Percentiles rank a stretch among this genome's conserved stretches.
These are phyloP conservation scores for Colletes collaris DNA, from an alignment of 2,888 invertebrate genomes.

Conservation along the genomic window DNA sequence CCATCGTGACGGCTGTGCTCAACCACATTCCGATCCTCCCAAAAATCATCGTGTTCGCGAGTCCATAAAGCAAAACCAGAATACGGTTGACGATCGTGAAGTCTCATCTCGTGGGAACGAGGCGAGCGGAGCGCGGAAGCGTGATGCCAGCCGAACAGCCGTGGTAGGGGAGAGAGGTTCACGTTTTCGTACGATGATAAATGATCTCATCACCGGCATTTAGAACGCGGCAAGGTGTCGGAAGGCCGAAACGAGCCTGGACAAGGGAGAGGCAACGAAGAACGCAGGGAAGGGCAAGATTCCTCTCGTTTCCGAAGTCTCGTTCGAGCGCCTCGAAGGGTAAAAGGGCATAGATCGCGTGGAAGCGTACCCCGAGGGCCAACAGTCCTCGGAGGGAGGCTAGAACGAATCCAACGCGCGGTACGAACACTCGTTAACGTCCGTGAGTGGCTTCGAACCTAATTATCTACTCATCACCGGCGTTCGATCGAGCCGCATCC, in stretches of 20 bases:
- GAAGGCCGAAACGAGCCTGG: conserved; percentile 33
- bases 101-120: conserved; percentile 60
- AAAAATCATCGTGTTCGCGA: no score
- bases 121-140: conserved; percentile 58
- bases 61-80: conserved; percentile 53
- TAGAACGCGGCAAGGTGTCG: conserved; percentile 60
- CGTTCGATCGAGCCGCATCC: background rate
- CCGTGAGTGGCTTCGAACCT: conserved; percentile 66
- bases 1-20: no score
- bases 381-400: conserved; percentile 9
- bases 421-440: conserved; percentile 66
- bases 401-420: conserved; percentile 40
- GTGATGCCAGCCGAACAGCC: conserved; percentile 23
- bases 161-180: conserved; percentile 32
- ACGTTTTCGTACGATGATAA: conserved; percentile 71
- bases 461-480: conserved; percentile 64
- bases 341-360: conserved; percentile 48
- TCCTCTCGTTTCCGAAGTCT: background rate
- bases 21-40: no score
- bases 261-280: conserved; percentile 8
- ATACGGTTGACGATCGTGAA: conserved; percentile 43
- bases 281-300: background rate
- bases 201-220: conserved; percentile 68
- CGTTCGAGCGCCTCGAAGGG: conserved; percentile 42
- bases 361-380: conserved; percentile 16